Conservation (phyloP, 2,113 vertebrate genomes). For the Sarotherodon lohbergeri region DNA sequence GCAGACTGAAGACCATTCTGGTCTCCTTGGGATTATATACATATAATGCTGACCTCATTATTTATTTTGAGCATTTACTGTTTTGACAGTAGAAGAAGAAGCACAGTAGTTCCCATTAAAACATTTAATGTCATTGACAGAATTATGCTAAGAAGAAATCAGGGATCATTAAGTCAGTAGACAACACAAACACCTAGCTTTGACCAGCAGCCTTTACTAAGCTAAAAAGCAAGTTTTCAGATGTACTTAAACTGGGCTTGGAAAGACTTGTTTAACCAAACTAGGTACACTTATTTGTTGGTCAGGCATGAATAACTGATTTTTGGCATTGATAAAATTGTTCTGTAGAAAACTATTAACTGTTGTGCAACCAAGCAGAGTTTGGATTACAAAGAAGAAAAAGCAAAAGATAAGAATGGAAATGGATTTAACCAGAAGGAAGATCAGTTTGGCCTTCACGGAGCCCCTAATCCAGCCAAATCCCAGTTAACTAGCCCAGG, state of each 20-base stretch:
- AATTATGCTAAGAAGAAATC: neutral
- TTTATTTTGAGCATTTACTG: neutral
- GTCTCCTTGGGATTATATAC: neutral
- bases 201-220: neutral
- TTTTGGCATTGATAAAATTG: neutral
- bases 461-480: conserved; percentile 58
- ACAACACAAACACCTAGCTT: neutral
- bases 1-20: neutral
- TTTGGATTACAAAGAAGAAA: conserved; percentile 1
- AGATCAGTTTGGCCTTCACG: conserved; percentile 41
- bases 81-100: neutral
- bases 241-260: neutral
- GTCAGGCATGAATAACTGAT: neutral
- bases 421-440: conserved; percentile 43
- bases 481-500: conserved; percentile 68
- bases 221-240: neutral
- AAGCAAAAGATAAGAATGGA: conserved; percentile 21
- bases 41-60: neutral
- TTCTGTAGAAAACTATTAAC: neutral
- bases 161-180: neutral
- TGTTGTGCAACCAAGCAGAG: neutral
- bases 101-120: neutral
- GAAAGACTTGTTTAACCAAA: neutral
- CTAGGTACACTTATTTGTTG: neutral
- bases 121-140: neutral